Evolutionary conservation across 2,113 vertebrate genomes (phyloP).

Genomic region (Vimba vimba): DNA sequence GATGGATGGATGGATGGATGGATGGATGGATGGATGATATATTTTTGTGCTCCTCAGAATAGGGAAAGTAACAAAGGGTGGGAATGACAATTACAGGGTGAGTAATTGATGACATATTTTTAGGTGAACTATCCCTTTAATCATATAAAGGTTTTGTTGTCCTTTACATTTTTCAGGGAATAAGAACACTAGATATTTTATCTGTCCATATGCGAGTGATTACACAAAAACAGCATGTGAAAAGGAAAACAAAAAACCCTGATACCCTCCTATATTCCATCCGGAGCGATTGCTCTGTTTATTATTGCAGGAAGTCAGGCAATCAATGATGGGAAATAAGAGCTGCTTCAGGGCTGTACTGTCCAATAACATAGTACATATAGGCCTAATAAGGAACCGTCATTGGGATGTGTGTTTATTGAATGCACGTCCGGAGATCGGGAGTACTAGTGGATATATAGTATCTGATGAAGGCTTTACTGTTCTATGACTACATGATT

Average conservation of each 20-base stretch:
- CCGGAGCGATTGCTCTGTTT: slow-evolving; percentile 65
- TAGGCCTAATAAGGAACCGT: slow-evolving; percentile 37
- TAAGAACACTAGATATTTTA: slow-evolving; percentile 42
- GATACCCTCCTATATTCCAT: slow-evolving; percentile 63
- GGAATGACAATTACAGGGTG: neutral
- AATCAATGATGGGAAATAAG: slow-evolving; percentile 73
- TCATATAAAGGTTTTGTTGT: neutral
- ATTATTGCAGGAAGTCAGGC: slow-evolving; percentile 72
- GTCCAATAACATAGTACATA: slow-evolving; percentile 32
- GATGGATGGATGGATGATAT: too few relatives aligned
- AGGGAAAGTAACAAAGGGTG: neutral
- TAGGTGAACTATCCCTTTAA: neutral
- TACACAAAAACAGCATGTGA: slow-evolving; percentile 52
- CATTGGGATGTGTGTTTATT: slow-evolving; percentile 41
- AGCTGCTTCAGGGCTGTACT: slow-evolving; percentile 56
- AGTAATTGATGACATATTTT: neutral
- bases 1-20: too few relatives aligned
- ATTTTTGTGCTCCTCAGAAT: neutral
- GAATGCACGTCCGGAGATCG: neutral
- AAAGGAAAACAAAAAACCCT: slow-evolving; percentile 63
- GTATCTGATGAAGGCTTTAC: neutral
- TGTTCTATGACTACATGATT: slow-evolving; percentile 21
- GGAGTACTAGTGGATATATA: neutral
- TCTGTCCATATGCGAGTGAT: slow-evolving; percentile 72
- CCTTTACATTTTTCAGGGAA: neutral